Evolutionary conservation across 2,113 vertebrate species (phyloP), one percentile per base, ranked within the genome.

Genomic region (Ammodytes dubius): DNA sequence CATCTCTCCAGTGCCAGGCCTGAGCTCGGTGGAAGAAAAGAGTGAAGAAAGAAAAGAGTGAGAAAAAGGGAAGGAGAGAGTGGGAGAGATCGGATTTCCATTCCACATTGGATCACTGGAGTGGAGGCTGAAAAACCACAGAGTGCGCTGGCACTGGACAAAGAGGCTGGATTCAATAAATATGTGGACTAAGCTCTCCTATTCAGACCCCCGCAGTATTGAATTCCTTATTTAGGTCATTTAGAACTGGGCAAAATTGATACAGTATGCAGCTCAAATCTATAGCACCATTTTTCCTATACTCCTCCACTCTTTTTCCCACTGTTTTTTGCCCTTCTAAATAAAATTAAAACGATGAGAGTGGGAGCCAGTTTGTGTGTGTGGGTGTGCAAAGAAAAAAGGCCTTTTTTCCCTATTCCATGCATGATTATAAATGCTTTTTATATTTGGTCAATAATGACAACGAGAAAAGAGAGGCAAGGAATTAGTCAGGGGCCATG

Each of bases 131-230:
- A 27, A 86, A 95, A 94, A 94, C 92, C 94, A 93, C 95, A 91
- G 87, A 92, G 91, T 92, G 87, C 71, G 91, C 95, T 95, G 93
- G 93, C 93, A 93, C 88, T 84, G 89, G 91, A 93, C 92, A 94
- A 95, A 94, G 88, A 90, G 84, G 90, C 93, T 95, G 95, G 93
- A 94, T 94, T 95, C 91, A 95, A 95, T 95, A 94, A 93, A 95
- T 93, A 93, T 92, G 92, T 93, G 93, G 92, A 93, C 91, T 94
- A 93, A 95, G 91, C 93, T 89, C 84, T 88, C 83, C 91, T 89
- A 91, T 94, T 90, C 88, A 94, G 89, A 87, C 91, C 88, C 88
- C 86, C 49, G 74, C 86, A 86, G 87, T 90, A 93, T 91, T 93
- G 91, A 93, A 91, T 93, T 92, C 89, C 92, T 93, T 94, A 93